A percentile compares a stretch with the other conserved stretches of the same genome.
Conservation (phyloP, 2,888 invertebrate genomes). For the Catonia carolina region DNA sequence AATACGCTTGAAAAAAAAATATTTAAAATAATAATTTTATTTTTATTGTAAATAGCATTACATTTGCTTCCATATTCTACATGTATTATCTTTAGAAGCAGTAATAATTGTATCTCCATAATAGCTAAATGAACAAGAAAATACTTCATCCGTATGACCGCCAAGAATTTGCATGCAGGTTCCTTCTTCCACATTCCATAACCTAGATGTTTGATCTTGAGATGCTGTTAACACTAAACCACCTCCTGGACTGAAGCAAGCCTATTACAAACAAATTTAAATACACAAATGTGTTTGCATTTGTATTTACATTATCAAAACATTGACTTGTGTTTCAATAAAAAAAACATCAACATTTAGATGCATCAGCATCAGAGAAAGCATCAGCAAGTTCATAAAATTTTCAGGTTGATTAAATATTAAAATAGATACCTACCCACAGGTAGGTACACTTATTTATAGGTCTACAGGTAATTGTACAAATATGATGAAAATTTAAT, state of each 20-base stretch:
- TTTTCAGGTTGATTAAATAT: no score
- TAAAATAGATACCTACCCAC: no score
- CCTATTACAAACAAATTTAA: conserved; percentile 45
- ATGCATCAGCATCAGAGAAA: background rate
- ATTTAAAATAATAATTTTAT: no score
- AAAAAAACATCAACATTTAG: background rate
- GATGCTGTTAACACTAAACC: conserved; percentile 67
- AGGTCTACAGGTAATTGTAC: no score
- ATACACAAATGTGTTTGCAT: background rate
- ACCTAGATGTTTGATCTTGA: conserved; percentile 63
- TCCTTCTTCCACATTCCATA: conserved; percentile 64
- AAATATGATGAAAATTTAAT: no score
- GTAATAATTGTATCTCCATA: conserved; percentile 70
- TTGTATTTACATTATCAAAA: no score
- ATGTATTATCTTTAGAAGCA: conserved; percentile 76
- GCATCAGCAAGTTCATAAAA: background rate
- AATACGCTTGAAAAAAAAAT: no score
- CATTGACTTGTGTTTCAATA: conserved; percentile 5
- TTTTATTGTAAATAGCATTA: no score
- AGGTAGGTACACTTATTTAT: no score
- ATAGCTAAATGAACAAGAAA: conserved; percentile 76
- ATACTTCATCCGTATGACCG: conserved; percentile 72
- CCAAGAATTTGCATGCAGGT: conserved; percentile 50
- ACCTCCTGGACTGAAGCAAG: conserved; percentile 75
- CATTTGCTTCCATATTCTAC: conserved; percentile 58